Percentiles rank a stretch among this genome's conserved stretches.
Conservation (phyloP, 1,140 invertebrate genomes). For the Drosophila navojoa region DNA sequence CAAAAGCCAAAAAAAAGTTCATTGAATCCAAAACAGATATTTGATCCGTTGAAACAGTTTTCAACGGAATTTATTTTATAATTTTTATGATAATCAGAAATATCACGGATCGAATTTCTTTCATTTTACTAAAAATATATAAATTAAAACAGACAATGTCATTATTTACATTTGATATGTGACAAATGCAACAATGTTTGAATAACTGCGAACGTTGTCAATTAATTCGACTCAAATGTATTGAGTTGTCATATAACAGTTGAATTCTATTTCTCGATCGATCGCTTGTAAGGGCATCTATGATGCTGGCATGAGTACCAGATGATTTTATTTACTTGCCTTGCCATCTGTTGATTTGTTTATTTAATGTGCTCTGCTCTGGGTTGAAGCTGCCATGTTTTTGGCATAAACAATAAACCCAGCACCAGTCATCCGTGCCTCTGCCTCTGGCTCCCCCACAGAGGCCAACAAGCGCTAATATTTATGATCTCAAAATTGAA, state of each 20-base stretch:
- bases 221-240: not conserved
- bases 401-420: constrained; percentile 60
- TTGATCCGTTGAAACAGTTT: no score
- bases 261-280: constrained; percentile 1
- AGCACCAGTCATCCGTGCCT: not conserved
- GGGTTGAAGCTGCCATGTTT: constrained; percentile 52
- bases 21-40: no score
- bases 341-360: constrained; percentile 73
- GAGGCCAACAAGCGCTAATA: constrained; percentile 21
- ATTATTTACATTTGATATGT: not conserved
- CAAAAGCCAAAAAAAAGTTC: no score
- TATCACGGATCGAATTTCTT: not conserved
- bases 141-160: not conserved
- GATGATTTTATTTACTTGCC: constrained; percentile 69
- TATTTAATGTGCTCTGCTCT: constrained; percentile 63
- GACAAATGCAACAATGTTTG: not conserved
- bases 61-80: not conserved
- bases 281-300: constrained; percentile 26
- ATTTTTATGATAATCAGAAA: no score
- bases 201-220: not conserved
- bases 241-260: constrained; percentile 2
- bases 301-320: constrained; percentile 23
- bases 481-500: constrained; percentile 60
- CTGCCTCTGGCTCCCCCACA: not conserved
- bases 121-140: not conserved